These are phyloP conservation scores for Gymnarchus niloticus DNA, from an alignment of 2,113 vertebrate genomes.

Conservation along the genomic window DNA sequence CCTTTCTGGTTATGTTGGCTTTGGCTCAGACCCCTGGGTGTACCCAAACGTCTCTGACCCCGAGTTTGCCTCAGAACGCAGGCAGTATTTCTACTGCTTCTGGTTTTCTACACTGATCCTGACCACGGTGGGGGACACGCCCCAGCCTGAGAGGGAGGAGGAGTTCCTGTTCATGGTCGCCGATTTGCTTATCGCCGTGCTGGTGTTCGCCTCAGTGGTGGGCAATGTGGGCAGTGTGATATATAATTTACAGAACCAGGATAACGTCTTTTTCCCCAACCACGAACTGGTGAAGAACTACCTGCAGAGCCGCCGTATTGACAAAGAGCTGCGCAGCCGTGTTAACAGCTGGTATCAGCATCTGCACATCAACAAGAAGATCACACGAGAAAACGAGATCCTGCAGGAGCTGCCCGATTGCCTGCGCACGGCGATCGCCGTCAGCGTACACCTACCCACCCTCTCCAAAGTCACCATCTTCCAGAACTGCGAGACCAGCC, in stretches of 20 bases:
- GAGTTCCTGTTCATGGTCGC: constrained; percentile 79
- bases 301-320: constrained; percentile 60
- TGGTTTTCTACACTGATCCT: constrained; percentile 84
- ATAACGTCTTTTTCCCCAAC: constrained; percentile 75
- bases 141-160: constrained; percentile 59
- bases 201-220: constrained; percentile 84
- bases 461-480: constrained; percentile 86
- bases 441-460: constrained; percentile 76
- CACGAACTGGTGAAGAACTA: constrained; percentile 73
- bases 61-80: constrained; percentile 54
- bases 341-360: constrained; percentile 83
- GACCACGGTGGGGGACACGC: constrained; percentile 78
- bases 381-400: constrained; percentile 72
- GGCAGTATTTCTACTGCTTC: constrained; percentile 85
- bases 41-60: constrained; percentile 69
- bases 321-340: constrained; percentile 54
- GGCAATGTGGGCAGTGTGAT: constrained; percentile 79
- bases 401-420: constrained; percentile 68
- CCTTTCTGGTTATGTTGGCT: constrained; percentile 71
- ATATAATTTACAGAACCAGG: constrained; percentile 63
- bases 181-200: constrained; percentile 79
- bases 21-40: constrained; percentile 76
- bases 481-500: constrained; percentile 75
- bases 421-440: constrained; percentile 74
- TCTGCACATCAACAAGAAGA: constrained; percentile 79